These are phyloP conservation scores for Nasonia vitripennis DNA, from an alignment of 1,140 invertebrate genomes.

Conservation along the genomic window DNA sequence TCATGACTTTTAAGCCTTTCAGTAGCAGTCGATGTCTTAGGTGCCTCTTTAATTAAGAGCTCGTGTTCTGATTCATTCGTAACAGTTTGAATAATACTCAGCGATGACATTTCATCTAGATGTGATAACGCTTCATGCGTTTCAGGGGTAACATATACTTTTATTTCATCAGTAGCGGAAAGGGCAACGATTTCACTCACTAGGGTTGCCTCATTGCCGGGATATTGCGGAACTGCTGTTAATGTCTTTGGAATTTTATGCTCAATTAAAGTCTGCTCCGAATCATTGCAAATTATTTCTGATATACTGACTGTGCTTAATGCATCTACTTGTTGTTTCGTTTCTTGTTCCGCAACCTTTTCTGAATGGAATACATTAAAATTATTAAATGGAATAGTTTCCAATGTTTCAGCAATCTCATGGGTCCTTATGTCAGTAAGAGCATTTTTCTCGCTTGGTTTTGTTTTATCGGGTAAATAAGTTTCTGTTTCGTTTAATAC, in stretches of 20 bases:
- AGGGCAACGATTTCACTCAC: slow-evolving; percentile 56
- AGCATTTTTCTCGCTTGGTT: slow-evolving; percentile 61
- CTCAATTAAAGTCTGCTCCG: slow-evolving; percentile 47
- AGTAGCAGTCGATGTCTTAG: slow-evolving; percentile 49
- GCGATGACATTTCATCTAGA: slow-evolving; percentile 55
- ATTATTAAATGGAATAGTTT: slow-evolving; percentile 59
- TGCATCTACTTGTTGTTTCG: slow-evolving; percentile 57
- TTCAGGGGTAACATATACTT: slow-evolving; percentile 50
- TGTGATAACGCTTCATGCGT: slow-evolving; percentile 56
- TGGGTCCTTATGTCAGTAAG: slow-evolving; percentile 58
- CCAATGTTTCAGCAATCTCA: slow-evolving; percentile 62
- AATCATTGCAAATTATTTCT: slow-evolving; percentile 56
- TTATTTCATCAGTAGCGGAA: slow-evolving; percentile 51
- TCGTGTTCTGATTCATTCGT: slow-evolving; percentile 58
- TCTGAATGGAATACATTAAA: slow-evolving; percentile 52
- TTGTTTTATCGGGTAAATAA: slow-evolving; percentile 49
- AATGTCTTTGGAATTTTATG: slow-evolving; percentile 50
- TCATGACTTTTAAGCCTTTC: slow-evolving; percentile 57
- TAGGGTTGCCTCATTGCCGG: slow-evolving; percentile 56
- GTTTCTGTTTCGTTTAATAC: slow-evolving; percentile 48
- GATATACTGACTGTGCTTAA: slow-evolving; percentile 54
- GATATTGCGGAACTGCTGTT: slow-evolving; percentile 40
- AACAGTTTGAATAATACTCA: slow-evolving; percentile 56
- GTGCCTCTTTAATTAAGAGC: slow-evolving; percentile 54
- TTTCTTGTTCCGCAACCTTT: slow-evolving; percentile 53